These are phyloP conservation scores for Podocnemis expansa DNA, from an alignment of 2,113 vertebrate genomes.

Conservation along the genomic window DNA sequence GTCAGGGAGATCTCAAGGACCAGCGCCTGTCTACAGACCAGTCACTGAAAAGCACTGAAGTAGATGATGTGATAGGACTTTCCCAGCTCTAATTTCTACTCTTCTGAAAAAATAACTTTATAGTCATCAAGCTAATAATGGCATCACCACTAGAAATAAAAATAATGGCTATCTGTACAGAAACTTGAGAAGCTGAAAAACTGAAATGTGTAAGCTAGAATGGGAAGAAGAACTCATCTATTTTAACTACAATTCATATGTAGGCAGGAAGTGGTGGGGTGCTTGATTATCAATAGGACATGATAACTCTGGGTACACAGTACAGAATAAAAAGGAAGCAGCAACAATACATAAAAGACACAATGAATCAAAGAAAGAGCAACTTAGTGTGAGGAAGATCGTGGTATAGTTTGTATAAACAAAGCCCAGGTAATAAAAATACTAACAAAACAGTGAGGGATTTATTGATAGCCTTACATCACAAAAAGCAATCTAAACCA, in stretches of 20 bases:
- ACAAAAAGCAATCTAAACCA: background rate
- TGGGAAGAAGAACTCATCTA: background rate
- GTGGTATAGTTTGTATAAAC: background rate
- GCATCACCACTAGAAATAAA: background rate
- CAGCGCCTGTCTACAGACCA: background rate
- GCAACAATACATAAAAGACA: background rate
- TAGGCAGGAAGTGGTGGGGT: background rate
- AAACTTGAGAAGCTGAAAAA: background rate
- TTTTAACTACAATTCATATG: background rate
- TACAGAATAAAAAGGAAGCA: background rate
- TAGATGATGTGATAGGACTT: background rate
- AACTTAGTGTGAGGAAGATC: background rate
- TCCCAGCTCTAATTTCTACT: background rate
- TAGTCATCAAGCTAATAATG: background rate
- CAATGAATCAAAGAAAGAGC: background rate
- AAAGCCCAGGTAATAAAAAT: background rate
- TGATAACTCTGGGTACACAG: background rate
- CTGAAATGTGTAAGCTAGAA: background rate
- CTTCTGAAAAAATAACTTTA: background rate
- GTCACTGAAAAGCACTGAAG: background rate
- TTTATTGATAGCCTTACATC: background rate
- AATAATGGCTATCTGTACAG: background rate
- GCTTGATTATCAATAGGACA: background rate
- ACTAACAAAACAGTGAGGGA: background rate
- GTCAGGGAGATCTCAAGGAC: background rate